A percentile compares a stretch with the other conserved stretches of the same genome.
phyloP scores from a whole-genome alignment of 2,888 invertebrate genomes.

The Sabellastarte sp. region DNA sequence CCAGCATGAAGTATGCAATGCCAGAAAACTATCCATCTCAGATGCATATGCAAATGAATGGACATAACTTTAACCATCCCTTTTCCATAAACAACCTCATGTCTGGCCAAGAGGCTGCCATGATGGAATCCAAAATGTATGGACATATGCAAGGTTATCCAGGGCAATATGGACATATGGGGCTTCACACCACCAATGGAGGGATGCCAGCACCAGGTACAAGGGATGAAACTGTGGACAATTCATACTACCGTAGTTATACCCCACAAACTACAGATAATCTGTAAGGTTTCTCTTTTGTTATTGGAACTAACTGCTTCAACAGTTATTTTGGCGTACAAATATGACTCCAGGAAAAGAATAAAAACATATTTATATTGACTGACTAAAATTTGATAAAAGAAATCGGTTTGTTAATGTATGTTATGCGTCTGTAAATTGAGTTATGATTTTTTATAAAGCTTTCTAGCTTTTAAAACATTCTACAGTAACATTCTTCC shows the following conservation, averaged over 20 bases:
- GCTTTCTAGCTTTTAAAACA: too few species aligned
- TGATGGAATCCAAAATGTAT: conserved; percentile 90
- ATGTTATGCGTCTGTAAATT: too few species aligned
- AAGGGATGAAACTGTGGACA: not conserved
- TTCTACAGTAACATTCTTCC: too few species aligned
- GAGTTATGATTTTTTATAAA: too few species aligned
- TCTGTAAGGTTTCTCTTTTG: too few species aligned
- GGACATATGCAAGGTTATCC: conserved; percentile 46
- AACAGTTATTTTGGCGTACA: too few species aligned
- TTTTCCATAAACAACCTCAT: conserved; percentile 92
- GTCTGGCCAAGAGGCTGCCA: conserved; percentile 71
- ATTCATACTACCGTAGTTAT: not conserved
- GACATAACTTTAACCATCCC: conserved; percentile 70
- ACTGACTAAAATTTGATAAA: too few species aligned
- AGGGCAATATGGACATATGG: not conserved
- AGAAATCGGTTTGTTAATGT: too few species aligned
- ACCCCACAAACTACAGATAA: not conserved
- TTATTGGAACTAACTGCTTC: too few species aligned
- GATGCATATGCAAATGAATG: not conserved
- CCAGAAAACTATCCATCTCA: not conserved
- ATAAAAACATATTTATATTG: too few species aligned
- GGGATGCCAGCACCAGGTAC: not conserved
- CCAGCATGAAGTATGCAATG: not conserved
- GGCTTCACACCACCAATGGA: not conserved
- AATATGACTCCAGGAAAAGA: too few species aligned